Conservation (phyloP, 2,888 invertebrate genomes). For the Himalopsyche anomala region DNA sequence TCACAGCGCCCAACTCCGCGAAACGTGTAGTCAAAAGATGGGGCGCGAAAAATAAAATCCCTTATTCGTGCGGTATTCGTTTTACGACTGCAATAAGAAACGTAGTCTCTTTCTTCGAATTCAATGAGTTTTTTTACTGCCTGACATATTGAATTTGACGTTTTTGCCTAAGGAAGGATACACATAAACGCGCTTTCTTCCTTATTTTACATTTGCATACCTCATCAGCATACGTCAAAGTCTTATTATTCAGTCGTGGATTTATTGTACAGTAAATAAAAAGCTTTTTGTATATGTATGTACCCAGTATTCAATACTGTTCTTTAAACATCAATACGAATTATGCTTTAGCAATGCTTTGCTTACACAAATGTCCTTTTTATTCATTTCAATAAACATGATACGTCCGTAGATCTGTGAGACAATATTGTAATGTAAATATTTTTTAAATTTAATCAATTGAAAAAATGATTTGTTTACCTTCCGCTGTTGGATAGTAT, state of each 20-base stretch:
- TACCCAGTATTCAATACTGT: too few relatives aligned
- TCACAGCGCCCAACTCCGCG: background rate
- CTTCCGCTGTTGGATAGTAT: too few relatives aligned
- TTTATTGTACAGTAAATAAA: background rate
- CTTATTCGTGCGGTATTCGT: constrained; percentile 30
- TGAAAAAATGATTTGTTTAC: too few relatives aligned
- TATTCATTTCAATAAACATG: too few relatives aligned
- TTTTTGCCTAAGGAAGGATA: background rate
- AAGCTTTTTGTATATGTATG: too few relatives aligned
- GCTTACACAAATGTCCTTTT: too few relatives aligned
- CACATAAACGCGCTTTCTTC: constrained; percentile 1
- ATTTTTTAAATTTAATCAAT: too few relatives aligned
- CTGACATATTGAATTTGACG: constrained; percentile 20
- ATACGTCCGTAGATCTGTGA: too few relatives aligned
- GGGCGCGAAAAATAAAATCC: constrained; percentile 20
- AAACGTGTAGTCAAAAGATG: background rate
- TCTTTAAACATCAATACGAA: too few relatives aligned
- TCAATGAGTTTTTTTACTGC: constrained; percentile 15
- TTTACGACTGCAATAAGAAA: constrained; percentile 34
- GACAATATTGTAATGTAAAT: too few relatives aligned
- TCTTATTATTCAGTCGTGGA: background rate
- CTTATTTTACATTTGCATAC: constrained; percentile 22
- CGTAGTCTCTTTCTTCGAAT: constrained; percentile 18
- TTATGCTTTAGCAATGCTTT: too few relatives aligned
- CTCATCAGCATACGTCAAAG: constrained; percentile 21